These are phyloP conservation scores for Polydrusus cervinus DNA, from an alignment of 2,888 invertebrate genomes.

Conservation along the genomic window DNA sequence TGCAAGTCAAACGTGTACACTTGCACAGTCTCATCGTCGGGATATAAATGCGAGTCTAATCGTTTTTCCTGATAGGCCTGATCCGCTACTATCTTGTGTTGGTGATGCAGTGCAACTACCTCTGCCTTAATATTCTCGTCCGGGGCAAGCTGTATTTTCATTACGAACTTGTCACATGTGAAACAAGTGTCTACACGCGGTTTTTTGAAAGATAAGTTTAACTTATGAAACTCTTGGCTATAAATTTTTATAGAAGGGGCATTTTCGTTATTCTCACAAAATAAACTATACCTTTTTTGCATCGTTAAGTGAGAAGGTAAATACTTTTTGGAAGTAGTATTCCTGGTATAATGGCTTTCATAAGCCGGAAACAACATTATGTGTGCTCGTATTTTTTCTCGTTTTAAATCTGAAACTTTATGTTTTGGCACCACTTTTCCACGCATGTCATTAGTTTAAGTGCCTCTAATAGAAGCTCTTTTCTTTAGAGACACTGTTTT, in stretches of 20 bases:
- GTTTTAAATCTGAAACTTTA: slow-evolving; percentile 17
- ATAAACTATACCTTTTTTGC: slow-evolving; percentile 38
- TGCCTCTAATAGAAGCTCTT: slow-evolving; percentile 16
- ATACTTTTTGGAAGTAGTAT: slow-evolving; percentile 25
- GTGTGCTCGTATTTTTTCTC: slow-evolving; percentile 15
- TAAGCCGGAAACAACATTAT: slow-evolving; percentile 19
- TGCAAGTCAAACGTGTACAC: too few species aligned
- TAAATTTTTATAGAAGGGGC: slow-evolving; percentile 35
- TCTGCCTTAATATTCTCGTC: too few species aligned
- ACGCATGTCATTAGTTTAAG: slow-evolving; percentile 17
- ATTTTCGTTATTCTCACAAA: slow-evolving; percentile 3
- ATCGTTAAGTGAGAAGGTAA: slow-evolving; percentile 32
- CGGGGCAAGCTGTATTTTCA: too few species aligned
- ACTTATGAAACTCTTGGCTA: too few species aligned
- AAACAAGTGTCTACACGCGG: too few species aligned
- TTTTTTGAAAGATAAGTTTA: too few species aligned
- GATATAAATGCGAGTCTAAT: too few species aligned
- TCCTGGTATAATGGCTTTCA: slow-evolving; percentile 14
- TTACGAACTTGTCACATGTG: too few species aligned
- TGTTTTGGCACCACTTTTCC: slow-evolving; percentile 6
- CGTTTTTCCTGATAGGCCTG: too few species aligned
- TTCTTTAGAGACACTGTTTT: slow-evolving; percentile 22
- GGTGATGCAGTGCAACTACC: too few species aligned
- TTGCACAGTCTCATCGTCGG: too few species aligned
- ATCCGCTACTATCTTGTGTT: too few species aligned